phyloP scores from a whole-genome alignment of 2,113 vertebrate species.

The Mesoclemmys tuberculata region DNA sequence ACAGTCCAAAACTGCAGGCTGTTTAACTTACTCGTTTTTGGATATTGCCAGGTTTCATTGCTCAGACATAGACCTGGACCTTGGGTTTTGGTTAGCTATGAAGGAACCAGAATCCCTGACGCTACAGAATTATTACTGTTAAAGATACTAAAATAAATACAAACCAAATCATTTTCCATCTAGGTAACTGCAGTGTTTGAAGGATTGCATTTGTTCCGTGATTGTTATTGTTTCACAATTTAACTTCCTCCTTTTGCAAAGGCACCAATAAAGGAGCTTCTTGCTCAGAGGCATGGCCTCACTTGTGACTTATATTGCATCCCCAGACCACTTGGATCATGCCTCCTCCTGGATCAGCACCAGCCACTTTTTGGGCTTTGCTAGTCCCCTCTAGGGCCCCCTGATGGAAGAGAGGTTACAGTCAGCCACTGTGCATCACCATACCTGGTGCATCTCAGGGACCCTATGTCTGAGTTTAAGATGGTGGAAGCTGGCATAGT shows the following conservation, averaged over 20 bases:
- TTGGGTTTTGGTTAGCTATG: background rate
- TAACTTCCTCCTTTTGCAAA: background rate
- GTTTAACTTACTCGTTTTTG: background rate
- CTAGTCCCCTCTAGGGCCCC: no score
- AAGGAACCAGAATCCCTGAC: no score
- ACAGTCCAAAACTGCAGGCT: background rate
- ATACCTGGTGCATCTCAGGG: no score
- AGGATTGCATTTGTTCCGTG: background rate
- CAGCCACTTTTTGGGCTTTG: no score
- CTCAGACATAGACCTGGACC: background rate
- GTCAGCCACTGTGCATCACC: no score
- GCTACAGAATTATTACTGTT: background rate
- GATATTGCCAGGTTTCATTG: background rate
- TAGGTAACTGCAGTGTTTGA: background rate
- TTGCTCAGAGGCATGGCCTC: background rate
- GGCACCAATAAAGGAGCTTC: background rate
- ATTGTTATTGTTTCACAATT: accelerated
- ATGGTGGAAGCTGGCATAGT: no score
- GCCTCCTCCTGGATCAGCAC: no score
- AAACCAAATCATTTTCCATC: background rate
- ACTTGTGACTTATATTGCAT: background rate
- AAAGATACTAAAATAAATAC: background rate
- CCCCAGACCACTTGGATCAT: no score
- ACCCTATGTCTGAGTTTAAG: no score
- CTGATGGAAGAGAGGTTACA: no score